Evolutionary conservation across 2,113 vertebrate species (phyloP).

Genomic region (Oryzias celebensis): DNA sequence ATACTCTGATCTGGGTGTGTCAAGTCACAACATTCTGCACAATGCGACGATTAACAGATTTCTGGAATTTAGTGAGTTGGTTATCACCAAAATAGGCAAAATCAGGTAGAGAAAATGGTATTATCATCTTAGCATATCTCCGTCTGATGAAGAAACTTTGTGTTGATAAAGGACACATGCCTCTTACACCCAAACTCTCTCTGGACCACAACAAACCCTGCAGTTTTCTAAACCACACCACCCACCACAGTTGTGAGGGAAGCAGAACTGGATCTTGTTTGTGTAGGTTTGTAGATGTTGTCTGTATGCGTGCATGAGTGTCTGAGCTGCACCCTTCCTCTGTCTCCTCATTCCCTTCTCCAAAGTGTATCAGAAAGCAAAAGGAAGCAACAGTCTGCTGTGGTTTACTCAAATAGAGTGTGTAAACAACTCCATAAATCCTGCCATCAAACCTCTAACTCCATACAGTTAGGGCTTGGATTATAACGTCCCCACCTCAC

Average conservation of each 20-base stretch:
- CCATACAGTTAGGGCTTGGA: conserved; percentile 47
- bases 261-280: conserved; percentile 52
- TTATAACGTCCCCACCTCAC: conserved; percentile 50
- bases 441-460: conserved; percentile 53
- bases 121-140: background rate
- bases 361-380: conserved; percentile 39
- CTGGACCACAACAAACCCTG: conserved; percentile 40
- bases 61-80: too few relatives aligned
- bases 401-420: conserved; percentile 51
- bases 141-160: conserved; percentile 1
- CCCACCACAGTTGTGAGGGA: conserved; percentile 30
- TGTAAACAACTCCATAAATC: conserved; percentile 71
- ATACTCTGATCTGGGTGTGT: too few relatives aligned
- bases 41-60: too few relatives aligned
- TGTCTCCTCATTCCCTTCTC: conserved; percentile 30
- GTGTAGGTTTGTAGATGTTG: conserved; percentile 11
- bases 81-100: too few relatives aligned
- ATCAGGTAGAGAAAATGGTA: too few relatives aligned
- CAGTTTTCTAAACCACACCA: conserved; percentile 49
- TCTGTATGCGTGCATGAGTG: conserved; percentile 19
- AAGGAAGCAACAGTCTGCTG: conserved; percentile 65
- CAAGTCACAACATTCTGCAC: too few relatives aligned
- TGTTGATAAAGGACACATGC: conserved; percentile 8
- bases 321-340: conserved; percentile 22
- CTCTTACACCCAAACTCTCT: conserved; percentile 28